Percentiles rank a stretch among this genome's conserved stretches.
phyloP scores from a whole-genome alignment of 2,888 invertebrate species.

The Synergus gifuensis region DNA sequence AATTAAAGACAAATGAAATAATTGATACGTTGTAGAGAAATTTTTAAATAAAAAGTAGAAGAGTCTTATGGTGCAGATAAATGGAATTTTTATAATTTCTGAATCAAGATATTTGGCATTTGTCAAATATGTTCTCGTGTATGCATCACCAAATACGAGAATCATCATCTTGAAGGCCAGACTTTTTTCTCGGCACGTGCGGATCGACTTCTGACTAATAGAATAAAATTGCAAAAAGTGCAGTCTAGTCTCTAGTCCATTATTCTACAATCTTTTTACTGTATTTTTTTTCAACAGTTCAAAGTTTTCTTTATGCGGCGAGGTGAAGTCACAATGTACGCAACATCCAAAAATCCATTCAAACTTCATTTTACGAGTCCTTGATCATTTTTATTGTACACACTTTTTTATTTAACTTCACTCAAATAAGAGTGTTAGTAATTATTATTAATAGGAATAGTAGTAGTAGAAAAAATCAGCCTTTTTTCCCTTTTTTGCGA shows the following conservation, averaged over 20 bases:
- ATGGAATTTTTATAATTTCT: background rate
- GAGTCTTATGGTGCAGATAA: background rate
- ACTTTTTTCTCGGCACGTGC: slow-evolving; percentile 25
- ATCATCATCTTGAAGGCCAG: slow-evolving; percentile 21
- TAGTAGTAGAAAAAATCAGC: background rate
- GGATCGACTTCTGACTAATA: slow-evolving; percentile 19
- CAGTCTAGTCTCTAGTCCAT: slow-evolving; percentile 24
- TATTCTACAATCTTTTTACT: background rate
- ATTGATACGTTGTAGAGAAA: background rate
- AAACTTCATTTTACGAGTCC: background rate
- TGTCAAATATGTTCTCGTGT: background rate
- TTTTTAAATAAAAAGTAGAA: background rate
- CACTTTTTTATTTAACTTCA: slow-evolving; percentile 7
- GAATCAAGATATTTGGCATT: background rate
- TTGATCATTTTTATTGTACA: background rate
- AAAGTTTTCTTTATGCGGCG: slow-evolving; percentile 7
- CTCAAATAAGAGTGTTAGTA: background rate
- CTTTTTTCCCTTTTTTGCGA: background rate
- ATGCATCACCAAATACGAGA: slow-evolving; percentile 6
- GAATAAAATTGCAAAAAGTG: slow-evolving; percentile 9
- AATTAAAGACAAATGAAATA: background rate
- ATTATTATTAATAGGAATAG: too few species aligned
- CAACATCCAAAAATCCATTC: slow-evolving; percentile 3
- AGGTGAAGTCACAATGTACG: background rate
- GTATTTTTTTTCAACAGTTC: slow-evolving; percentile 3